Evolutionary conservation across 2,888 invertebrate genomes (phyloP).

Genomic region (Pseudeuparius sepicola): DNA sequence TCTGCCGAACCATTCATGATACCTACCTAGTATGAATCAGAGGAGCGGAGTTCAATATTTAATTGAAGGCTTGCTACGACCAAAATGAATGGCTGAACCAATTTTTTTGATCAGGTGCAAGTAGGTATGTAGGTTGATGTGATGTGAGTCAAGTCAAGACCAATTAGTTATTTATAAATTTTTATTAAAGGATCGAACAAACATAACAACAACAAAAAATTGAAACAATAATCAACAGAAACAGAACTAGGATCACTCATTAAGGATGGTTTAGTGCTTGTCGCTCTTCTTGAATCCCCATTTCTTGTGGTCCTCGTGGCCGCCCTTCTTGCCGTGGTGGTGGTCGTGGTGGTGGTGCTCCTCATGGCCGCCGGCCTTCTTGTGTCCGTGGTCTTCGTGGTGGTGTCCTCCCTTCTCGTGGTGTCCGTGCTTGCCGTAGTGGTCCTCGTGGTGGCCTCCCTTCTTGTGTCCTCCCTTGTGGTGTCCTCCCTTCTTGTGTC

Average conservation of each 20-base stretch:
- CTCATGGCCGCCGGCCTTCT: conserved; percentile 66
- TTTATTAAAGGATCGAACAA: no score
- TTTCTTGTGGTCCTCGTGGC: conserved; percentile 69
- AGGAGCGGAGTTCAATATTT: no score
- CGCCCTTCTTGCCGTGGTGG: conserved; percentile 70
- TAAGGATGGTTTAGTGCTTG: conserved; percentile 20
- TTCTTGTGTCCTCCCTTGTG: conserved; percentile 75
- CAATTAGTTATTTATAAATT: no score
- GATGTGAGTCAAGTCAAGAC: no score
- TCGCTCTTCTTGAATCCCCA: conserved; percentile 53
- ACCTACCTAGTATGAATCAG: no score
- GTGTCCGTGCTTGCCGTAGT: conserved; percentile 71
- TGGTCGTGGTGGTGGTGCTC: conserved; percentile 65
- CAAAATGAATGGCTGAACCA: no score
- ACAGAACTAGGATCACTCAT: no score
- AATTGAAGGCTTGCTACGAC: no score
- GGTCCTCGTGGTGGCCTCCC: conserved; percentile 63
- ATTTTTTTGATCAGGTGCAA: no score
- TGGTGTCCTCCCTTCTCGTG: conserved; percentile 73
- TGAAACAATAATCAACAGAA: no score
- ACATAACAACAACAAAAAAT: conserved; percentile 12
- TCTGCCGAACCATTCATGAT: no score
- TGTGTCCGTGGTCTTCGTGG: conserved; percentile 70
- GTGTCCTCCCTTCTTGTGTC: conserved; percentile 72
- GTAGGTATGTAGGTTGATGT: no score